Evolutionary conservation across 2,888 invertebrate species (phyloP).

Genomic region (Pseudanteris insignis): DNA sequence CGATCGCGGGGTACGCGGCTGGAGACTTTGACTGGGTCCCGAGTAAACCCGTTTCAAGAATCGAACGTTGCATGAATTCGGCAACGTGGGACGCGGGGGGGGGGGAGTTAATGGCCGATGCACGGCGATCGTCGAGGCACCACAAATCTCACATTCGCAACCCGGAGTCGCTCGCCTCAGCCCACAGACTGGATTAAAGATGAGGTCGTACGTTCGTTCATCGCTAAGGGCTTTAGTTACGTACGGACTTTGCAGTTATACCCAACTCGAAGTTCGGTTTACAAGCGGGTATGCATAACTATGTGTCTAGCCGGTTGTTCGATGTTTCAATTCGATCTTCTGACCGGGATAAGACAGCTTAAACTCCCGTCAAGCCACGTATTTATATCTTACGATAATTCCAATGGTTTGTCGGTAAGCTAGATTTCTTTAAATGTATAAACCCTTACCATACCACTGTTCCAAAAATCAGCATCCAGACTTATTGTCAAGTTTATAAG

Average conservation of each 20-base stretch:
- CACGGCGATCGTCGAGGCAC: conserved; percentile 26
- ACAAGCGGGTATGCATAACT: conserved; percentile 33
- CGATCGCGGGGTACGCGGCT: conserved; percentile 16
- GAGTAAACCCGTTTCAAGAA: conserved; percentile 51
- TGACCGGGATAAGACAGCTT: neutral
- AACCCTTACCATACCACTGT: too few species aligned
- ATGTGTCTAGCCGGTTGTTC: conserved; percentile 19
- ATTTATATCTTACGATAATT: conserved; percentile 1
- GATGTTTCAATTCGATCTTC: conserved; percentile 18
- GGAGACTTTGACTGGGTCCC: conserved; percentile 41
- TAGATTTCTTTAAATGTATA: too few species aligned
- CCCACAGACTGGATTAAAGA: conserved; percentile 36
- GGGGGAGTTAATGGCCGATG: conserved; percentile 41
- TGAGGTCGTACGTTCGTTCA: conserved; percentile 24
- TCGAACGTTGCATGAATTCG: conserved; percentile 52
- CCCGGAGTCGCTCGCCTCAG: conserved; percentile 30
- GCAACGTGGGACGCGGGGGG: too few species aligned
- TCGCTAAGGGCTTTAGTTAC: conserved; percentile 21
- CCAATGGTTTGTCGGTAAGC: too few species aligned
- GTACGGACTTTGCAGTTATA: conserved; percentile 35
- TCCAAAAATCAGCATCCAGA: too few species aligned
- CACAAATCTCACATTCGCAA: conserved; percentile 30
- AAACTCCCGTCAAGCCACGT: neutral
- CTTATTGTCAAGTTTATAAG: too few species aligned
- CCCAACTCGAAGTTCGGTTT: conserved; percentile 25